These are phyloP conservation scores for Columba guinea DNA, from an alignment of 2,797 vertebrate genomes.

Conservation along the genomic window DNA sequence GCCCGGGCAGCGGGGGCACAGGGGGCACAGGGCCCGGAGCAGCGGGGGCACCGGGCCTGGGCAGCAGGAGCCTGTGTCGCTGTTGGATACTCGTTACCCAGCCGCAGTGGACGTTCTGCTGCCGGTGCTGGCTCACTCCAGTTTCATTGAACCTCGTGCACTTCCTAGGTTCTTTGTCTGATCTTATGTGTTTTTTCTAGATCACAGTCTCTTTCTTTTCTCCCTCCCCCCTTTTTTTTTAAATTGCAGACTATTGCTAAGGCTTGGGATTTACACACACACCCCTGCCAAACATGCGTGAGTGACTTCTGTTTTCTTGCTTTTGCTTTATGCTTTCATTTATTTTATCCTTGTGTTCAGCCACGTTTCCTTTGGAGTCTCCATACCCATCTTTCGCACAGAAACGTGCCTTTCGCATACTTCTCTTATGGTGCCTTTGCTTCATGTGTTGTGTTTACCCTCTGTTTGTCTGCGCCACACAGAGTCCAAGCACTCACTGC, in stretches of 20 bases:
- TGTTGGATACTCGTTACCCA: background rate
- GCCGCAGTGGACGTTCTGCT: background rate
- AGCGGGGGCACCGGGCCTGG: no score
- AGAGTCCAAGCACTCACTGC: background rate
- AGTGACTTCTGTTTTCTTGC: background rate
- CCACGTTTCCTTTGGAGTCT: background rate
- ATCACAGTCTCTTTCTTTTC: background rate
- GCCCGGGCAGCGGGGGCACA: no score
- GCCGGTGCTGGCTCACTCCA: background rate
- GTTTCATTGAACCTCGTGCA: background rate
- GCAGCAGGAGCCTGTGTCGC: background rate
- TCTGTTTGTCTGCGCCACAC: background rate
- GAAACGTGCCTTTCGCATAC: background rate
- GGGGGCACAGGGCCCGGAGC: no score
- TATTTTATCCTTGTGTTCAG: background rate
- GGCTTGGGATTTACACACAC: background rate
- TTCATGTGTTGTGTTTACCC: background rate
- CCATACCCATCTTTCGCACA: background rate
- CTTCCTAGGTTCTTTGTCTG: background rate
- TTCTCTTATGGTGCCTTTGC: background rate
- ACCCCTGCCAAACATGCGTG: background rate
- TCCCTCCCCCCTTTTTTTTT: accelerated
- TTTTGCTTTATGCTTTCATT: background rate
- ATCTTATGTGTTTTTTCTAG: background rate
- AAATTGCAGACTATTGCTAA: background rate